These are phyloP conservation scores for Aporophyla nigra DNA, from an alignment of 2,888 invertebrate species.

Conservation along the genomic window DNA sequence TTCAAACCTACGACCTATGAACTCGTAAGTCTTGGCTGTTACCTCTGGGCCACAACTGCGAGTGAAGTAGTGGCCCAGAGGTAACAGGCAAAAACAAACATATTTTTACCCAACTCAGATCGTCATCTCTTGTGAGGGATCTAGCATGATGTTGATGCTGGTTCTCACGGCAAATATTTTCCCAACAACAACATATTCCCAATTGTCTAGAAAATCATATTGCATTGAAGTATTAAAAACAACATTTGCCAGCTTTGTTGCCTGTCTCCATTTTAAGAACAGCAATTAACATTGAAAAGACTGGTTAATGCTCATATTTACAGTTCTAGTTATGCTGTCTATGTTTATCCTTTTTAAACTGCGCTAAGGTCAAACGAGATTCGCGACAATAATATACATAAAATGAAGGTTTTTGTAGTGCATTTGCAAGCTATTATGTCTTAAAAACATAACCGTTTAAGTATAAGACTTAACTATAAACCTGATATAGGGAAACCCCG, in stretches of 20 bases:
- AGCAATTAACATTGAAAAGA: constrained; percentile 27
- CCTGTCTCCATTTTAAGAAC: background rate
- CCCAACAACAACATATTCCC: background rate
- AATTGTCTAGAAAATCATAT: no score
- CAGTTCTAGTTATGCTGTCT: background rate
- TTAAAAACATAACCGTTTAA: background rate
- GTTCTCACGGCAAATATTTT: background rate
- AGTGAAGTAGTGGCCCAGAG: no score
- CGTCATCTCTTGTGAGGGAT: background rate
- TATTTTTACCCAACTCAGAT: background rate
- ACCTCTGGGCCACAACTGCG: no score
- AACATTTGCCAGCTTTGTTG: background rate
- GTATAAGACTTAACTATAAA: background rate
- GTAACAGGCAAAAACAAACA: no score
- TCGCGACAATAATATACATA: background rate
- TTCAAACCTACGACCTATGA: no score
- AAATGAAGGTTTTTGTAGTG: constrained; percentile 23
- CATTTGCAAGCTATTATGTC: constrained; percentile 2
- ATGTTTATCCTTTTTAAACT: background rate
- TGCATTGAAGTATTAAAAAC: background rate
- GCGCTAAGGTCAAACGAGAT: constrained; percentile 30
- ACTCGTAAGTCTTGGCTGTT: no score
- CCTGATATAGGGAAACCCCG: background rate
- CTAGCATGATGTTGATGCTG: background rate
- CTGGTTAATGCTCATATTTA: constrained; percentile 6